Evolutionary conservation across 2,888 invertebrate genomes (phyloP).

Genomic region (Xanthia togata): DNA sequence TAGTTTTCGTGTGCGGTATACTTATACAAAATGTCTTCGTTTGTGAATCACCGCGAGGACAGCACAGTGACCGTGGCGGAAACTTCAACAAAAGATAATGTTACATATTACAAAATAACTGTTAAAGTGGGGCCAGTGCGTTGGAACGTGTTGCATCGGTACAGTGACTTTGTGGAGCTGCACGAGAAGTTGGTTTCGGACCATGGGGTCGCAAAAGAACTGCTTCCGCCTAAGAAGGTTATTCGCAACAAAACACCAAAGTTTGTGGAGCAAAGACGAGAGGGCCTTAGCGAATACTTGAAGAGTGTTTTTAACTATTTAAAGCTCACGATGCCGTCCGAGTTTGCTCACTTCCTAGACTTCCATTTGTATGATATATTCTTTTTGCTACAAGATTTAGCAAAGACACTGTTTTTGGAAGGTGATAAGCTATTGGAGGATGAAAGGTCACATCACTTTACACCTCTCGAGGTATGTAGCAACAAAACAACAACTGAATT

Average conservation of each 20-base stretch:
- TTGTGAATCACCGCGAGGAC: slow-evolving; percentile 92
- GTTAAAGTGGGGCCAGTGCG: slow-evolving; percentile 93
- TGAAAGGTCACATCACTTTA: slow-evolving; percentile 92
- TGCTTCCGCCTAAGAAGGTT: slow-evolving; percentile 98
- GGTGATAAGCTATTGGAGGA: slow-evolving; percentile 93
- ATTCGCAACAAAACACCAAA: slow-evolving; percentile 96
- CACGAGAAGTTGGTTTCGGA: slow-evolving; percentile 95
- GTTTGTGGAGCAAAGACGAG: slow-evolving; percentile 96
- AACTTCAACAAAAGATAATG: slow-evolving; percentile 91
- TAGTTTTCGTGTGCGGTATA: slow-evolving; percentile 30
- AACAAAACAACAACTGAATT: neutral
- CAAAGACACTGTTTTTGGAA: slow-evolving; percentile 94
- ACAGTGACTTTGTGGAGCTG: slow-evolving; percentile 96
- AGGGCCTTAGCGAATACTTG: slow-evolving; percentile 95
- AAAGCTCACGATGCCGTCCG: slow-evolving; percentile 94
- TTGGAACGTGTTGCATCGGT: slow-evolving; percentile 96
- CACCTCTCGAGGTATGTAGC: slow-evolving; percentile 93
- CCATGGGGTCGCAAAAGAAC: slow-evolving; percentile 95
- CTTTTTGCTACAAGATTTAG: slow-evolving; percentile 95
- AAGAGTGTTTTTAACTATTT: slow-evolving; percentile 94
- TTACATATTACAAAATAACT: slow-evolving; percentile 94
- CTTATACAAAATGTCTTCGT: slow-evolving; percentile 92
- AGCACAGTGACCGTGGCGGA: slow-evolving; percentile 92
- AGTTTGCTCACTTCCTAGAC: slow-evolving; percentile 95
- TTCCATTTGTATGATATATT: slow-evolving; percentile 97